Evolutionary conservation across 1,140 invertebrate species (phyloP).

Genomic region (Brachionus plicatilis): DNA sequence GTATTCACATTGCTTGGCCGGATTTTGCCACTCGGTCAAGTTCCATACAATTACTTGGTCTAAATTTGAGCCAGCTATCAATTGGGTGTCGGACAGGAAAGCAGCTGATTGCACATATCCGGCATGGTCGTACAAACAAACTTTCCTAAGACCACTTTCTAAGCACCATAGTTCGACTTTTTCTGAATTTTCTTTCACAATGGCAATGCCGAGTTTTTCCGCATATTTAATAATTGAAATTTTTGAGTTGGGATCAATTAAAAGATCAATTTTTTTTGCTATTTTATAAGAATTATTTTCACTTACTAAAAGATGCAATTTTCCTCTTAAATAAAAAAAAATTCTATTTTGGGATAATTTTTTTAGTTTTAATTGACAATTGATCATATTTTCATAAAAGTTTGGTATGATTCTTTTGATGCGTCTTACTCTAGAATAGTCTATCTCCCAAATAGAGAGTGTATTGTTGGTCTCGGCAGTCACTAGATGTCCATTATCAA

Average conservation of each 20-base stretch:
- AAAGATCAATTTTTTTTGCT: not conserved
- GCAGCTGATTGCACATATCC: not conserved
- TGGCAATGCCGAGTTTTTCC: not conserved
- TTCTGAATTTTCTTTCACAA: not conserved
- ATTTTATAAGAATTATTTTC: not conserved
- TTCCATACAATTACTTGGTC: not conserved
- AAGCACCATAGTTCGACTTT: not conserved
- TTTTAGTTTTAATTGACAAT: not conserved
- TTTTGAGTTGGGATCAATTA: not conserved
- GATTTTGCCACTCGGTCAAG: not conserved
- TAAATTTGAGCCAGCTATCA: not conserved
- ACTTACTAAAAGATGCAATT: not conserved
- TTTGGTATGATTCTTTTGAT: not conserved
- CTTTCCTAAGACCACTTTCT: not conserved
- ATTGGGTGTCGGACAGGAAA: not conserved
- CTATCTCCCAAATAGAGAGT: not conserved
- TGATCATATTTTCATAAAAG: not conserved
- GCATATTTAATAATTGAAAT: not conserved
- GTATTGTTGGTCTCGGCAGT: not conserved
- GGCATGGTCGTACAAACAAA: not conserved
- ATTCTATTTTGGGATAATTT: not conserved
- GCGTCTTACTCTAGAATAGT: not conserved
- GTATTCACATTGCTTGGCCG: not conserved
- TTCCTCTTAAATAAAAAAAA: not conserved
- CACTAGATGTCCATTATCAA: not conserved